Percentiles rank a stretch among this genome's conserved stretches.
phyloP scores from a whole-genome alignment of 2,113 vertebrate species.

The Xenopus tropicalis region UCB_Xtro_10.0 CM004448.2:45817001-45817500 shows the following conservation, averaged over 20 bases:
- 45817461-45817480: conserved; percentile 41
- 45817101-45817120: no score
- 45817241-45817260: conserved; percentile 25
- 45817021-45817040: no score
- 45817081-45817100: no score
- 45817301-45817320: conserved; percentile 31
- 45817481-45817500: conserved; percentile 31
- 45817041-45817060: no score
- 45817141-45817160: no score
- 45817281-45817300: conserved; percentile 28
- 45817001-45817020: no score
- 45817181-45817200: neutral
- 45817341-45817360: conserved; percentile 24
- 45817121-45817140: no score
- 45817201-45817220: no score
- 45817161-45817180: neutral
- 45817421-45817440: conserved; percentile 42
- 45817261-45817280: conserved; percentile 43
- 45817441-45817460: conserved; percentile 42
- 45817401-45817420: conserved; percentile 37
- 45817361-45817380: conserved; percentile 28
- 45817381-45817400: conserved; percentile 25
- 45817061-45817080: no score
- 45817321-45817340: conserved; percentile 36
- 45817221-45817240: neutral